These are phyloP conservation scores for Achlya flavicornis DNA, from an alignment of 2,888 invertebrate genomes.

Conservation along the genomic window DNA sequence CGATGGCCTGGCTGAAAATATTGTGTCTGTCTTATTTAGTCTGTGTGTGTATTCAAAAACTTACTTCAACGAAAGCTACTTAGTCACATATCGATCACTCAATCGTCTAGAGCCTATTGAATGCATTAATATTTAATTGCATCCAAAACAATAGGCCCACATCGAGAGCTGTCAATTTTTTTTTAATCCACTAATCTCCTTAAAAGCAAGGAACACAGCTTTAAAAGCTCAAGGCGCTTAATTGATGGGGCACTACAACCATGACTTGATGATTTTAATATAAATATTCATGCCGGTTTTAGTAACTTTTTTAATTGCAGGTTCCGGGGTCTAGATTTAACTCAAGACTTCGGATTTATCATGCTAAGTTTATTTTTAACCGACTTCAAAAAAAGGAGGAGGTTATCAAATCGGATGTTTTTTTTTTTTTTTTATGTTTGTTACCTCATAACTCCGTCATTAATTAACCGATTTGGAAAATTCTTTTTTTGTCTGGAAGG, in stretches of 20 bases:
- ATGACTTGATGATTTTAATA: conserved; percentile 72
- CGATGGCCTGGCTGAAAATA: neutral
- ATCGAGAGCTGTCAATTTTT: conserved; percentile 58
- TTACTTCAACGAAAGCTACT: neutral
- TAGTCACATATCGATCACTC: neutral
- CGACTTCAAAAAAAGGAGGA: no score
- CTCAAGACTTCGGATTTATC: no score
- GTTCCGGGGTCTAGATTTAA: no score
- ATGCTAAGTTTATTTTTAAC: no score
- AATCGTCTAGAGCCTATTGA: neutral
- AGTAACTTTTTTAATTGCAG: conserved; percentile 20
- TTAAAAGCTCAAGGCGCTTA: conserved; percentile 60
- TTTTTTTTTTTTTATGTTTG: no score
- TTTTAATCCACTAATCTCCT: conserved; percentile 55
- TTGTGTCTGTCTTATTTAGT: no score
- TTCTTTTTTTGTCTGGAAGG: no score
- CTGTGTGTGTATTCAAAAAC: neutral
- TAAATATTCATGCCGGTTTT: conserved; percentile 60
- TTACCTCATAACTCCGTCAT: no score
- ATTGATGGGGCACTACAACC: conserved; percentile 57
- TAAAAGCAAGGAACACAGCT: conserved; percentile 59
- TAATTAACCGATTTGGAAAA: no score
- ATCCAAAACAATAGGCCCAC: conserved; percentile 41
- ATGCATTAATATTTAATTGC: conserved; percentile 18
- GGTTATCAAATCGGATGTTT: no score